A percentile compares a stretch with the other conserved stretches of the same genome.
Evolutionary conservation across 2,888 invertebrate species (phyloP).

Genomic region (Pollenia angustigena): DNA sequence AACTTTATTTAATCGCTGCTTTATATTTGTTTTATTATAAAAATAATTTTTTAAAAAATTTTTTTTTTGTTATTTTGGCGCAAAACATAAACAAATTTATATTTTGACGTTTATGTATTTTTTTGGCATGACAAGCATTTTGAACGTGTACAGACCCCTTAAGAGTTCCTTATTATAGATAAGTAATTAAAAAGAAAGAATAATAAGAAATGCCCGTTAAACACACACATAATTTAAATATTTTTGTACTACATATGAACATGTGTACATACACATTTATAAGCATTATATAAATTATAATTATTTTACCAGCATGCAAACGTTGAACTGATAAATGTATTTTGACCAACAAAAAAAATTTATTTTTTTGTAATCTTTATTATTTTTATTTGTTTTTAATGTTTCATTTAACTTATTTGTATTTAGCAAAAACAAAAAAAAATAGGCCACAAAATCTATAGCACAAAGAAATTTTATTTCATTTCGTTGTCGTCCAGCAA

Average conservation of each 20-base stretch:
- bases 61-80: no score
- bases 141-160: no score
- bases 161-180: background rate
- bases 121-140: no score
- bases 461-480: constrained; percentile 22
- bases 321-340: constrained; percentile 15
- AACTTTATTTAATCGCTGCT: no score
- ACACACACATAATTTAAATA: background rate
- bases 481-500: constrained; percentile 47
- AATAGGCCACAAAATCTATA: constrained; percentile 33
- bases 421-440: background rate
- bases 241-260: background rate
- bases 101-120: no score
- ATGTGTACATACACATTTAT: background rate
- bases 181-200: background rate
- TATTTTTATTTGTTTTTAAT: no score
- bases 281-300: no score
- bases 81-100: no score
- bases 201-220: background rate
- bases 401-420: no score
- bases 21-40: no score
- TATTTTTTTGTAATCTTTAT: background rate
- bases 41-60: no score
- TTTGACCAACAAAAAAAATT: constrained; percentile 11
- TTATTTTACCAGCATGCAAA: background rate